phyloP scores from a whole-genome alignment of 2,797 vertebrate species.

The Neosalanx taihuensis region DNA sequence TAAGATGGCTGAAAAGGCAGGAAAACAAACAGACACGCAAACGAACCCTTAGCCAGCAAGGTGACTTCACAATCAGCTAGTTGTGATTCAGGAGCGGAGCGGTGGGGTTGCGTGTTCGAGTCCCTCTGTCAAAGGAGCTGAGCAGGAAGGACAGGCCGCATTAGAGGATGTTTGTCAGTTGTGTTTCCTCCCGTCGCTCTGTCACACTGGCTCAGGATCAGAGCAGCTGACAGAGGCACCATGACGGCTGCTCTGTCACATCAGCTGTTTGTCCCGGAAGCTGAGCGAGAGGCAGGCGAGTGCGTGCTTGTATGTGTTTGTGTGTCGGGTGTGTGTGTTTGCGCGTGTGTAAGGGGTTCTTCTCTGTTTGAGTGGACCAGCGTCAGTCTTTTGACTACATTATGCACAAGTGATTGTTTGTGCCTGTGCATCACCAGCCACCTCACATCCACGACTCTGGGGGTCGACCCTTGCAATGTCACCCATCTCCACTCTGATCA shows the following conservation, averaged over 20 bases:
- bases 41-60: conserved; percentile 27
- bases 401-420: background rate
- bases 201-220: conserved; percentile 63
- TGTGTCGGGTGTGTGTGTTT: background rate
- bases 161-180: conserved; percentile 64
- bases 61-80: conserved; percentile 42
- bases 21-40: background rate
- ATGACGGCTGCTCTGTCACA: conserved; percentile 59
- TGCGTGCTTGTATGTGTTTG: background rate
- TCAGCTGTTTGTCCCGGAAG: conserved; percentile 23
- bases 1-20: background rate
- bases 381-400: too few relatives aligned
- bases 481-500: background rate
- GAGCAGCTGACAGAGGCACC: conserved; percentile 45
- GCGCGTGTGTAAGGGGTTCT: background rate
- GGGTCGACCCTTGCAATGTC: background rate
- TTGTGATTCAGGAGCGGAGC: conserved; percentile 41
- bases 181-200: conserved; percentile 54
- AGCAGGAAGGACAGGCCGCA: conserved; percentile 55
- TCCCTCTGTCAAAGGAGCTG: conserved; percentile 49
- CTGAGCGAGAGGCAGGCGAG: conserved; percentile 57
- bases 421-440: background rate
- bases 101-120: conserved; percentile 28
- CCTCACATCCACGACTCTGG: background rate
- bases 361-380: background rate